Base-by-base conservation (phyloP, 2,888 invertebrate genomes). In the Drosophila emarginata region DNA sequence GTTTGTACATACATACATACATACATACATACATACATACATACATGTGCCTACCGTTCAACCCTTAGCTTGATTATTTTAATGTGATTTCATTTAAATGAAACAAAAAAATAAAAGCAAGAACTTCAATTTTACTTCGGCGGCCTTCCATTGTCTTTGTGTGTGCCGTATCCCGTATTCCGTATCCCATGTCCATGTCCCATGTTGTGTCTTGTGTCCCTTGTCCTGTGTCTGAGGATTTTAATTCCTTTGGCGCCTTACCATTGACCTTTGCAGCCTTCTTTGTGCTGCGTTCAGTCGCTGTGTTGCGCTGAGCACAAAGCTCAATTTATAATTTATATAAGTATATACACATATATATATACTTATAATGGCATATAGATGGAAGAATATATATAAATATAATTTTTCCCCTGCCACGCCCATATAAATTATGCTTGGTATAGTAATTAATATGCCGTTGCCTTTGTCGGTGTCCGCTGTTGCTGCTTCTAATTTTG, bases 371-470 rank as follows among this genome's bases (percentile, higher is more conserved):
- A 26, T 5, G 26, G 26, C 26, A 26, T 72, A 67, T 60, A 45
- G 37, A 67, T 57, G 37, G 74, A 59, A 64, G 71, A 75, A 75
- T 45, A 45, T 45, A 87, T 79, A 87, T 84, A 84, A 87, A 77
- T 86, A 71, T 86, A 68, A 54, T 61, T 67, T 77, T 79, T 67
- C 68, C 18, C 56, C 76, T 64, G 74, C 57, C 74, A 76, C 75
- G 64, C 80, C 80, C 66, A 60, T 62, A 67, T 80, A 88, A 82
- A 86, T 80, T 74, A 71, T 78, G 73, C 75, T 87, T 88, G 80
- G 80, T 79, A 71, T 78, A 80, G 80, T 89, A 88, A 87, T 89
- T 88, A 88, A 88, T 85, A 79, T 87, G 86, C 78, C 75, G 73
- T 79, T 54, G 66, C 64, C 77, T 78, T 71, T 65, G 63, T n/a